phyloP scores from a whole-genome alignment of 2,113 vertebrate species.

The Microcebus murinus region DNA sequence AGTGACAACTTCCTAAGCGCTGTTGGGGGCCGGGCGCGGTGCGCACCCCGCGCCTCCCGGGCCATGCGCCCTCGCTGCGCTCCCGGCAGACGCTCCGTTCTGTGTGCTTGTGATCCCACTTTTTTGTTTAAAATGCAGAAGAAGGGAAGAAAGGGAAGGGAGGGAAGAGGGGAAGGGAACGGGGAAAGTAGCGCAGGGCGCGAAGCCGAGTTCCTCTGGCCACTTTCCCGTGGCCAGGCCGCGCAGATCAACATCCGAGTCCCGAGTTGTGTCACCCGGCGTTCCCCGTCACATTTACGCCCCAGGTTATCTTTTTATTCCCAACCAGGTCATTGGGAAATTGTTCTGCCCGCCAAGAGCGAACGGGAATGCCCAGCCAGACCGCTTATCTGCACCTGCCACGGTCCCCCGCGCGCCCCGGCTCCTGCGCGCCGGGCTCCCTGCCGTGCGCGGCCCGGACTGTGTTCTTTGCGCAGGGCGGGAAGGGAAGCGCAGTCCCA shows the following conservation, averaged over 20 bases:
- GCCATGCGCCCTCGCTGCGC: background rate
- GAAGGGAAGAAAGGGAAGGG: background rate
- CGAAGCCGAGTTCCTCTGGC: background rate
- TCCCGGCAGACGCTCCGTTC: background rate
- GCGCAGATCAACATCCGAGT: background rate
- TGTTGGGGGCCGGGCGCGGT: constrained; percentile 62
- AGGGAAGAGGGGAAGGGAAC: background rate
- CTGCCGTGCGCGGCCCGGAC: background rate
- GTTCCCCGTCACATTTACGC: background rate
- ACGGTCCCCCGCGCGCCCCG: too few species aligned
- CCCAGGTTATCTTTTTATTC: background rate
- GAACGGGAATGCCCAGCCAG: background rate
- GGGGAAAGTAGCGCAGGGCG: accelerated
- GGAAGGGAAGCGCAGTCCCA: background rate
- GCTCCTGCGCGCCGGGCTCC: background rate
- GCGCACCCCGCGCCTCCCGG: background rate
- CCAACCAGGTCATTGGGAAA: background rate
- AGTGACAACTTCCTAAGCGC: constrained; percentile 85
- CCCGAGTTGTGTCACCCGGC: background rate
- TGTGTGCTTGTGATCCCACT: accelerated
- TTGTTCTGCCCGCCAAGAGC: background rate
- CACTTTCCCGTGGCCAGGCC: background rate
- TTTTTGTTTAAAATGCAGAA: background rate
- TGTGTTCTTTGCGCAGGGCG: background rate
- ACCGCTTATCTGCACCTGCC: background rate